Conservation (phyloP, 2,797 vertebrate species). For the Lepus townsendii region DNA sequence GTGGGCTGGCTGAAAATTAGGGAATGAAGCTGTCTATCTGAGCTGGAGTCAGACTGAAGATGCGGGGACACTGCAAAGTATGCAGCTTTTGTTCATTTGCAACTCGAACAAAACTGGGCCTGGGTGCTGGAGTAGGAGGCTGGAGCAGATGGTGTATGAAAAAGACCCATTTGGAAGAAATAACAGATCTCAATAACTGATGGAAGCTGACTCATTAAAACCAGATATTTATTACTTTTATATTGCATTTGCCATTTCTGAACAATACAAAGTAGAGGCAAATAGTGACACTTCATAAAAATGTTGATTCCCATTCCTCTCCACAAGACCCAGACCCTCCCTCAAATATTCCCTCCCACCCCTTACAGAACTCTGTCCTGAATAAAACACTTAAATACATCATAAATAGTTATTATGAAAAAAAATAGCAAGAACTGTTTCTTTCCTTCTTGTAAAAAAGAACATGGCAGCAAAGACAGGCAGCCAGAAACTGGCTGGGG, state of each 20-base stretch:
- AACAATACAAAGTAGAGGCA: constrained; percentile 84
- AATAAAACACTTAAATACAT: constrained; percentile 87
- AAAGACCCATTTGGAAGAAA: constrained; percentile 24
- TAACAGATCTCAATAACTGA: constrained; percentile 60
- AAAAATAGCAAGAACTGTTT: constrained; percentile 75
- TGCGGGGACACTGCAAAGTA: background rate
- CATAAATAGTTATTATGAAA: constrained; percentile 88
- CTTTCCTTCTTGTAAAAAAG: constrained; percentile 83
- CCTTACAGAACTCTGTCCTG: constrained; percentile 77
- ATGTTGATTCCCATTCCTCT: constrained; percentile 40
- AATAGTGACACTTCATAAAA: constrained; percentile 77
- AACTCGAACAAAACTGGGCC: background rate
- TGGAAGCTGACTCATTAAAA: constrained; percentile 69
- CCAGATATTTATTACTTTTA: constrained; percentile 66
- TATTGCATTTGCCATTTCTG: constrained; percentile 78
- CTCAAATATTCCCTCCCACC: constrained; percentile 74
- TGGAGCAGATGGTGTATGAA: background rate
- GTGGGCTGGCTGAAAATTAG: background rate
- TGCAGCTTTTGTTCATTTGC: background rate
- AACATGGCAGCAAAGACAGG: constrained; percentile 84
- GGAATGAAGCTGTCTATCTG: background rate
- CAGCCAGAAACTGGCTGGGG: constrained; percentile 80
- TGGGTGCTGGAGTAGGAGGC: background rate
- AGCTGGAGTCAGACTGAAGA: background rate
- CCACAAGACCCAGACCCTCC: constrained; percentile 59